Conservation (phyloP, 2,888 invertebrate genomes). For the Acronicta aceris region DNA sequence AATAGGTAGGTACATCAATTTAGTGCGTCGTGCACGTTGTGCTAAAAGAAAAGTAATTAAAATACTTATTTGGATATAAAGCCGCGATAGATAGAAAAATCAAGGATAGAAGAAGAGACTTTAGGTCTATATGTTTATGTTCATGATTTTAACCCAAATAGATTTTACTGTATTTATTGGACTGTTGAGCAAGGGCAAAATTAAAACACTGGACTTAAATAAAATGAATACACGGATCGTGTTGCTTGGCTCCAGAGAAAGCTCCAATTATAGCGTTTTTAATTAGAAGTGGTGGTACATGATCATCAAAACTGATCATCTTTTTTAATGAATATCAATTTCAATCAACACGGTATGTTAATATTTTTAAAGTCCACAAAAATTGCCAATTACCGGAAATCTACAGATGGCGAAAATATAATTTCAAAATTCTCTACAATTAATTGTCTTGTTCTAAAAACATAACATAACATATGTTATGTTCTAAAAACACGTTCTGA, state of each 20-base stretch:
- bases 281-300: slow-evolving; percentile 50
- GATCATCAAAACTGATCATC: slow-evolving; percentile 14
- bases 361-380: too few species aligned
- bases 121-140: slow-evolving; percentile 39
- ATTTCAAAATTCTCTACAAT: too few species aligned
- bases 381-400: too few species aligned
- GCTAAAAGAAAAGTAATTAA: slow-evolving; percentile 49
- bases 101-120: slow-evolving; percentile 57
- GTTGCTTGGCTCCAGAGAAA: slow-evolving; percentile 55
- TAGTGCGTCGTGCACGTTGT: slow-evolving; percentile 58
- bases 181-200: slow-evolving; percentile 24
- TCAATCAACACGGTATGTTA: too few species aligned
- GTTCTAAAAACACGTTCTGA: too few species aligned
- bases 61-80: slow-evolving; percentile 61
- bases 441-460: too few species aligned
- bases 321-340: not conserved
- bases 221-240: slow-evolving; percentile 49
- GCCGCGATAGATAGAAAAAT: slow-evolving; percentile 68
- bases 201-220: slow-evolving; percentile 26
- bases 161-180: slow-evolving; percentile 22
- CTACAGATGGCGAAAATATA: too few species aligned
- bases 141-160: slow-evolving; percentile 36
- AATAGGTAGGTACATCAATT: slow-evolving; percentile 41
- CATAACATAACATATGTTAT: too few species aligned
- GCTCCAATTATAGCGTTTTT: slow-evolving; percentile 56